Evolutionary conservation across 2,113 vertebrate genomes (phyloP).

Genomic region (Mormoops blainvillei): DNA sequence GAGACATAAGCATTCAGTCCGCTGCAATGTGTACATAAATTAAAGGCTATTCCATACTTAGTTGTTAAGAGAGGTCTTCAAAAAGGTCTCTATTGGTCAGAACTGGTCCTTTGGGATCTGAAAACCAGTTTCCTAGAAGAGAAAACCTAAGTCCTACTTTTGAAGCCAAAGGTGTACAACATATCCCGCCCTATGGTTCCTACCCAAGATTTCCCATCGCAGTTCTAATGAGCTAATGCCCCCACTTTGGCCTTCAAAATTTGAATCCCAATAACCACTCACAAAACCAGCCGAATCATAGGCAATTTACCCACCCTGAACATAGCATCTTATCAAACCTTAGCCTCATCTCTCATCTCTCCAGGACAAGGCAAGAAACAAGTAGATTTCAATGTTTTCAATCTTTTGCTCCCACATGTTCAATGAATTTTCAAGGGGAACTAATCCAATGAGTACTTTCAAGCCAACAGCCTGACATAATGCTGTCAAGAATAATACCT

Average conservation of each 20-base stretch:
- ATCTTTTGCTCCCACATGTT: neutral
- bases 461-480: neutral
- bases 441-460: neutral
- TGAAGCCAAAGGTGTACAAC: neutral
- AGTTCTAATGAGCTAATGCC: neutral
- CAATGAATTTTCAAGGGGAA: conserved; percentile 2
- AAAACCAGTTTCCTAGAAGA: neutral
- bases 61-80: neutral
- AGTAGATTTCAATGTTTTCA: neutral
- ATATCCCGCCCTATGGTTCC: neutral
- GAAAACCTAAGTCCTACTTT: neutral
- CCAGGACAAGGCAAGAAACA: neutral
- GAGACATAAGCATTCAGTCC: neutral
- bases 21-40: neutral
- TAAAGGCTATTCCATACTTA: neutral
- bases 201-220: neutral
- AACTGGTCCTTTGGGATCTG: neutral
- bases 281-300: neutral
- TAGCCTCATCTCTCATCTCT: neutral
- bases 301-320: neutral
- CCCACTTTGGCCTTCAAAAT: neutral
- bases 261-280: neutral
- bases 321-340: neutral
- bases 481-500: neutral
- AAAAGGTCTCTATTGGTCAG: neutral